Evolutionary conservation across 37 sponge, comb jelly and placozoan genomes (phyloP), one percentile per base, ranked within the genome.

Genomic region (Aplysina aerophoba): DNA sequence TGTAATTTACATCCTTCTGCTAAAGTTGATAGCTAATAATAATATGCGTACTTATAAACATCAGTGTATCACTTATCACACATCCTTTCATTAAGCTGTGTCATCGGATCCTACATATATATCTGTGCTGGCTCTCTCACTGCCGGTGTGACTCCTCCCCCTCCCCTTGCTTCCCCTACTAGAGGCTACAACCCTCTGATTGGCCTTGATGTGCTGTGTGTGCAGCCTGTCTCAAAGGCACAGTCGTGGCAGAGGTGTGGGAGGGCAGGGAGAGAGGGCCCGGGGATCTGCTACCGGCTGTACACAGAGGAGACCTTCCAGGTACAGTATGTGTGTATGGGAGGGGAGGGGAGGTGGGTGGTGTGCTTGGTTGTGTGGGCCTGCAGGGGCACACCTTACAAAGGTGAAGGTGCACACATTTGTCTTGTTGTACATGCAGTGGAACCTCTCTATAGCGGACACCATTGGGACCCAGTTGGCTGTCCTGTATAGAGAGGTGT

Each of bases 211-310:
- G 41, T 90, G 22, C 85, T 97, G 62, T 81, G 84, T 68, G 98
- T 97, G 14, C 89, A 85, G 85, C 96, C 98, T 2, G 59, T 95
- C n/a, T 95, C 98, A n/a, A 93, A 97, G 87, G 98, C 92, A 27
- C 73, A 84, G 85, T 94, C 94, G 0, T 55, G 94, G 30, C 98
- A 97, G 66, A 72, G 98, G 55, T 53, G 84, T 62, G 98, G 98
- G 0, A 53, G 98, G n/a, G 97, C 95, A 53, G 98, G 98, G 21
- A 88, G 98, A 39, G 98, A 95, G 84, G 87, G 69, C 0, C 83
- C 89, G 3, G 98, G 98, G 24, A 30, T 16, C 14, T 97, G 98
- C 81, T 97, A 97, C 67, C 82, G 98, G 71, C 88, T 97, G 25
- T 93, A 92, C 86, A 93, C 98, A 19, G 96, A 97, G 80, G 87